Conservation (phyloP, 1,140 invertebrate genomes). For the Drosophila truncata region DNA sequence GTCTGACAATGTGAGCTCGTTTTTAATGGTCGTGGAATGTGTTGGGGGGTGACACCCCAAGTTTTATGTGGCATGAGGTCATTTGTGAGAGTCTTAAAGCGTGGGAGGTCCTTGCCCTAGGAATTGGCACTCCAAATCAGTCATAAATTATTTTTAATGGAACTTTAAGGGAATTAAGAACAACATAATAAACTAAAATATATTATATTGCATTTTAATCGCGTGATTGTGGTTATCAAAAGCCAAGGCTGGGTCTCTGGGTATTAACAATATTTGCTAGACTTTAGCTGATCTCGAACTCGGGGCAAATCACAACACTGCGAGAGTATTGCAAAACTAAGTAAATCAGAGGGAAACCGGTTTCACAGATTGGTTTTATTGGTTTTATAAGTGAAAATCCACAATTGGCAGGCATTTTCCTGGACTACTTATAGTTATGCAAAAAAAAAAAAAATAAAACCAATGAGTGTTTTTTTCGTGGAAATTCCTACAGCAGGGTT, state of each 20-base stretch:
- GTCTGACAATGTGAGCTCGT: slow-evolving; percentile 16
- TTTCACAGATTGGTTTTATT: slow-evolving; percentile 16
- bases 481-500: background rate
- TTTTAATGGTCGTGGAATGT: slow-evolving; percentile 30
- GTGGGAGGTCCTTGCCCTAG: slow-evolving; percentile 22
- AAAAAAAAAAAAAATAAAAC: slow-evolving; percentile 11
- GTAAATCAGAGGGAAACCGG: slow-evolving; percentile 12
- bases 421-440: slow-evolving; percentile 17
- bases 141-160: slow-evolving; percentile 5
- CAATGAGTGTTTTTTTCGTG: background rate
- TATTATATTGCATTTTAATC: slow-evolving; percentile 22
- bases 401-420: slow-evolving; percentile 15
- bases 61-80: slow-evolving; percentile 36
- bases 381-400: slow-evolving; percentile 21
- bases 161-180: background rate
- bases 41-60: background rate
- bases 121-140: slow-evolving; percentile 4
- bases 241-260: slow-evolving; percentile 4
- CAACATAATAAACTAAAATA: background rate
- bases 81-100: slow-evolving; percentile 6
- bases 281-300: slow-evolving; percentile 2
- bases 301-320: slow-evolving; percentile 7
- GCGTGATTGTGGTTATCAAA: slow-evolving; percentile 8
- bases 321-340: slow-evolving; percentile 19
- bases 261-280: background rate